A percentile compares a stretch with the other conserved stretches of the same genome.
Evolutionary conservation across 2,797 vertebrate species (phyloP).

Genomic region (Tokudaia muenninki): DNA sequence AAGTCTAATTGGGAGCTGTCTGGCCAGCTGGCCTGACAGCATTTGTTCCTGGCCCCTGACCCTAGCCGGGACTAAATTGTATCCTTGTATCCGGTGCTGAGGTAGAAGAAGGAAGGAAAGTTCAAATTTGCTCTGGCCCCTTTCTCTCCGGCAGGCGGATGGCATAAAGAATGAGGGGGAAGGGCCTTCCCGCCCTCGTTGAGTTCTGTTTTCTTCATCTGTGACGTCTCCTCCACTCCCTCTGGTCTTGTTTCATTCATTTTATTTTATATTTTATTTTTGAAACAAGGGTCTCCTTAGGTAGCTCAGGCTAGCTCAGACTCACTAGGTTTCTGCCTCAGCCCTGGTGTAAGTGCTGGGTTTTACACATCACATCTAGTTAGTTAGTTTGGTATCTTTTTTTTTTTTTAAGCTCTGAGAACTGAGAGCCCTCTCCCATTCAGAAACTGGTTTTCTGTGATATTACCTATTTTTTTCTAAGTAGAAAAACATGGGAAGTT

Average conservation of each 20-base stretch:
- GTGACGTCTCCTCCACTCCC: neutral
- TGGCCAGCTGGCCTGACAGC: slow-evolving; percentile 56
- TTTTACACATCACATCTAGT: neutral
- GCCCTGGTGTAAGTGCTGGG: neutral
- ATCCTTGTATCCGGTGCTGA: neutral
- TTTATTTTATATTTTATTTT: slow-evolving; percentile 14
- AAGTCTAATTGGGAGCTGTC: slow-evolving; percentile 81
- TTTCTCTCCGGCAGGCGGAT: neutral
- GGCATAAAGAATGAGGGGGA: neutral
- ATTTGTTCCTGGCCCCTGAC: slow-evolving; percentile 59
- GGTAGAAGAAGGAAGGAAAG: neutral
- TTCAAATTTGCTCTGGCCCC: neutral
- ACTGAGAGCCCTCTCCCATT: neutral
- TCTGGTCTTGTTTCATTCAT: neutral
- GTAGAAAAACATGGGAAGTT: neutral
- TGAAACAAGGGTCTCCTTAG: neutral
- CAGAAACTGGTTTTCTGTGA: neutral
- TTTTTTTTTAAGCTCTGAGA: neutral
- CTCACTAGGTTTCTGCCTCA: neutral
- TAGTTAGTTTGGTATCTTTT: neutral
- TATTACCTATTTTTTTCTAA: neutral
- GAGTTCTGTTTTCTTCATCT: neutral
- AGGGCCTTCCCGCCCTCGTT: neutral
- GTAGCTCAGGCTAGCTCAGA: neutral
- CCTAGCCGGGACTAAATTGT: neutral